Conservation (phyloP, 2,113 vertebrate genomes). For the Telmatochromis sp. region DNA sequence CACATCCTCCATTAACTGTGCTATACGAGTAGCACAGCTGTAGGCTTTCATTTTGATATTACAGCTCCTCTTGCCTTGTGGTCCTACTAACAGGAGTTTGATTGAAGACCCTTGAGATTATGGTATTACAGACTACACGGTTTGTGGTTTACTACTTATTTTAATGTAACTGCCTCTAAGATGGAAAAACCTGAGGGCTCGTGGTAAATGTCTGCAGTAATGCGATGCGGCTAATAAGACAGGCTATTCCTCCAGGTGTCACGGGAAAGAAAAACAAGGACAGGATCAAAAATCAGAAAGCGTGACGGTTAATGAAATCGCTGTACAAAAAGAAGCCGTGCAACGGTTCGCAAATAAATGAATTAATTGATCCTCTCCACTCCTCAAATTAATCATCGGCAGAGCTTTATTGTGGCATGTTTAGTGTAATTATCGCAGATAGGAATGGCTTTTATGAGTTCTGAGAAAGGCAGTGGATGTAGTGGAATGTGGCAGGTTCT, state of each 20-base stretch:
- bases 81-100: slow-evolving; percentile 39
- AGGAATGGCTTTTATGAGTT: slow-evolving; percentile 62
- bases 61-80: slow-evolving; percentile 33
- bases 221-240: slow-evolving; percentile 48
- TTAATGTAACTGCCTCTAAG: slow-evolving; percentile 25
- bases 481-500: slow-evolving; percentile 62
- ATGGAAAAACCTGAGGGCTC: slow-evolving; percentile 28
- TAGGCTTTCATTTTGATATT: slow-evolving; percentile 47
- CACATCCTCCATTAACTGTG: slow-evolving; percentile 54
- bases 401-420: slow-evolving; percentile 56
- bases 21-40: slow-evolving; percentile 31
- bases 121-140: slow-evolving; percentile 19
- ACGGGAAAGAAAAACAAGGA: slow-evolving; percentile 21
- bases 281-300: slow-evolving; percentile 17
- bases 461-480: slow-evolving; percentile 55
- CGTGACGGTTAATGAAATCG: slow-evolving; percentile 46
- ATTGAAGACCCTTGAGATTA: slow-evolving; percentile 53
- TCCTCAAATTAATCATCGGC: slow-evolving; percentile 57
- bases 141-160: slow-evolving; percentile 41
- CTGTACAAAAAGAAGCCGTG: slow-evolving; percentile 10
- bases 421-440: slow-evolving; percentile 62
- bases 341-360: slow-evolving; percentile 45
- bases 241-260: slow-evolving; percentile 41
- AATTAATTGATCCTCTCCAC: slow-evolving; percentile 58
- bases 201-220: slow-evolving; percentile 35